These are phyloP conservation scores for Stictocephala bisonia DNA, from an alignment of 2,888 invertebrate species.

Conservation along the genomic window DNA sequence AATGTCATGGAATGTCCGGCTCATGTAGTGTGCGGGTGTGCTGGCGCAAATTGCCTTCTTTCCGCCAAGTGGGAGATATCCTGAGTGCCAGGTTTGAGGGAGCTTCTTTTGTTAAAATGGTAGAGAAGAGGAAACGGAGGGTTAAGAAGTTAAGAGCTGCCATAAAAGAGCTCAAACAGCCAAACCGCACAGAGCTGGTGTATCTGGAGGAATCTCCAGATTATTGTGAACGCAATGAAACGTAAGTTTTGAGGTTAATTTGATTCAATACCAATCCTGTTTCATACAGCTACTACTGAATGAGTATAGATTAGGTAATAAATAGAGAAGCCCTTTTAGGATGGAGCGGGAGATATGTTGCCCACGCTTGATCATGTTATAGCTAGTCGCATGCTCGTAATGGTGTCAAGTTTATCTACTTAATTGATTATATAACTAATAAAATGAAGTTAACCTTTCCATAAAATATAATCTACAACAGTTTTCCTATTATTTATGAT, in stretches of 20 bases:
- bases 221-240: slow-evolving; percentile 87
- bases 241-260: slow-evolving; percentile 76
- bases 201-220: slow-evolving; percentile 92
- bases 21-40: slow-evolving; percentile 92
- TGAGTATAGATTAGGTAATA: too few species aligned
- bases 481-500: too few species aligned
- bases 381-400: too few species aligned
- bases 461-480: too few species aligned
- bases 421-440: too few species aligned
- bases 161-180: slow-evolving; percentile 83
- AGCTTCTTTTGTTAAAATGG: slow-evolving; percentile 83
- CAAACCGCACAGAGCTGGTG: slow-evolving; percentile 90
- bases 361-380: too few species aligned
- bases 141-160: slow-evolving; percentile 78
- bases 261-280: too few species aligned
- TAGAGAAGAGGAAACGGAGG: slow-evolving; percentile 73
- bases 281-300: too few species aligned
- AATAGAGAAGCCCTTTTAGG: too few species aligned
- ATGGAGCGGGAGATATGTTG: too few species aligned
- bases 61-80: slow-evolving; percentile 81
- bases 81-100: slow-evolving; percentile 87
- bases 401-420: too few species aligned
- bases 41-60: slow-evolving; percentile 85
- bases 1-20: slow-evolving; percentile 94
- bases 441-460: too few species aligned